Percentiles rank a stretch among this genome's conserved stretches.
phyloP scores from a whole-genome alignment of 1,140 invertebrate species.

The Kradibia gibbosae region DNA sequence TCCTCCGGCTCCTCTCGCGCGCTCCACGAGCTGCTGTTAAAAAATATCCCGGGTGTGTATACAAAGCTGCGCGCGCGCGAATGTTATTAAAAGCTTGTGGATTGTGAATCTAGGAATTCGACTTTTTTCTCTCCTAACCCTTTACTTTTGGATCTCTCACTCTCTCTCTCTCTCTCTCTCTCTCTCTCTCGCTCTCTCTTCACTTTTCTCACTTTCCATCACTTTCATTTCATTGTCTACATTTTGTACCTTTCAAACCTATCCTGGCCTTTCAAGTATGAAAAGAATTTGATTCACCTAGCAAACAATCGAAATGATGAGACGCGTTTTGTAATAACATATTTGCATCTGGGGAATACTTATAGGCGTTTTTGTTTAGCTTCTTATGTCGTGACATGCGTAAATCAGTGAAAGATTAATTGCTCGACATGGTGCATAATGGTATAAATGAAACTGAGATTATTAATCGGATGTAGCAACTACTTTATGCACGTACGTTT shows the following conservation, averaged over 20 bases:
- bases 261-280: no score
- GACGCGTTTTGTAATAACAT: not conserved
- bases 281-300: not conserved
- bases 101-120: not conserved
- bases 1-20: not conserved
- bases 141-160: not conserved
- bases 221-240: no score
- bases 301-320: not conserved
- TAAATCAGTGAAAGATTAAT: not conserved
- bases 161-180: not conserved
- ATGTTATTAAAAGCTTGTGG: constrained; percentile 21
- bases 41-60: constrained; percentile 25
- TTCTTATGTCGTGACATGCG: not conserved
- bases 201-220: no score
- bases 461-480: not conserved
- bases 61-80: constrained; percentile 11
- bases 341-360: not conserved
- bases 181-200: not conserved
- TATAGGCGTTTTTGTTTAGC: not conserved
- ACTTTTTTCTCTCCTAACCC: not conserved
- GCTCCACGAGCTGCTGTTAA: constrained; percentile 15
- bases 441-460: not conserved
- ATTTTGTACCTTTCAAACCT: no score
- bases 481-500: not conserved
- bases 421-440: not conserved